Percentiles rank a stretch among this genome's conserved stretches.
Conservation (phyloP, 2,888 invertebrate genomes). For the Iselma pallidipennis region DNA sequence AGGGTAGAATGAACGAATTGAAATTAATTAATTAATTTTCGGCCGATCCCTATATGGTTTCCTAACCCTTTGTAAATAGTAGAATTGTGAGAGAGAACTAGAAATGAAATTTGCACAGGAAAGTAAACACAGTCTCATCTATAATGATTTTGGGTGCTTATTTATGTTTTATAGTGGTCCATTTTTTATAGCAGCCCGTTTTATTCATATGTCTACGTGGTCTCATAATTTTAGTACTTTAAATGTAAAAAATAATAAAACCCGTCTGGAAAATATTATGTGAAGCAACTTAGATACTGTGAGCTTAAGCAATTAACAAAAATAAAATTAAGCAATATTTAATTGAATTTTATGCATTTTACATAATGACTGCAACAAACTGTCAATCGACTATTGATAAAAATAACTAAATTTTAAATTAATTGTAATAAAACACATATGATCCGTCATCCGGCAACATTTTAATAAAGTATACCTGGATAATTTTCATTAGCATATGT, state of each 20-base stretch:
- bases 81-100: slow-evolving; percentile 27
- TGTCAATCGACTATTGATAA: no score
- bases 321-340: no score
- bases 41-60: slow-evolving; percentile 32
- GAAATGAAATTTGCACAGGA: slow-evolving; percentile 25
- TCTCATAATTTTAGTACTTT: not conserved
- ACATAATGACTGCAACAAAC: no score
- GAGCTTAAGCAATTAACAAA: no score
- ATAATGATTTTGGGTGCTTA: slow-evolving; percentile 11
- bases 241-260: no score
- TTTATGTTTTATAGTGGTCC: not conserved
- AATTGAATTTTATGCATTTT: no score
- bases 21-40: slow-evolving; percentile 44
- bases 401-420: no score
- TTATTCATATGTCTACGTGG: not conserved
- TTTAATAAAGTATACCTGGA: not conserved
- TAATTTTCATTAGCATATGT: not conserved
- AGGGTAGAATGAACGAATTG: slow-evolving; percentile 27
- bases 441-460: not conserved
- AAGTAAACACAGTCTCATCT: slow-evolving; percentile 25
- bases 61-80: slow-evolving; percentile 36
- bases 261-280: no score
- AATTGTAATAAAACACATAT: no score
- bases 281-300: no score
- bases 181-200: not conserved